phyloP scores from a whole-genome alignment of 2,888 invertebrate species.

The Halictus ligatus region DNA sequence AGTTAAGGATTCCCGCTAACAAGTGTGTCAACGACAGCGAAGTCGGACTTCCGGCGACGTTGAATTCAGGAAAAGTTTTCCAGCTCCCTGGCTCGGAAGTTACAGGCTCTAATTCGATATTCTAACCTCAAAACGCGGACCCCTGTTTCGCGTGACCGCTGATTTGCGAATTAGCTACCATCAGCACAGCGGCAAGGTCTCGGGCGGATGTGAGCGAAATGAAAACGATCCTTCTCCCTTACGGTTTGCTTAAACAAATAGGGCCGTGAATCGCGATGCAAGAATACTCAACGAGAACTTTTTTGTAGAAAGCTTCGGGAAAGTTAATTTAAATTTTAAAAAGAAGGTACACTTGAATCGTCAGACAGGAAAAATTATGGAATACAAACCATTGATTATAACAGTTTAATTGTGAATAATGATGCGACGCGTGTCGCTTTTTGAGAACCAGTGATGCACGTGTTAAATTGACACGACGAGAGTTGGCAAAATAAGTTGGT shows the following conservation, averaged over 20 bases:
- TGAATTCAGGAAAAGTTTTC: not conserved
- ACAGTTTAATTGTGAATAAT: not conserved
- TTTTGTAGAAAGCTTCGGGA: no score
- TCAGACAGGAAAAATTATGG: no score
- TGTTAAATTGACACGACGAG: not conserved
- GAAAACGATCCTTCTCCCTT: not conserved
- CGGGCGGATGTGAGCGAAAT: not conserved
- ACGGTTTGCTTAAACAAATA: not conserved
- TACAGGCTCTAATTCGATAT: not conserved
- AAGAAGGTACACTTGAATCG: no score
- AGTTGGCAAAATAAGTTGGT: not conserved
- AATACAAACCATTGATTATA: no score
- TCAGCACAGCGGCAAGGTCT: not conserved
- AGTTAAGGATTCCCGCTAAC: slow-evolving; percentile 1
- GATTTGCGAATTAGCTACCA: not conserved
- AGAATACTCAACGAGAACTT: not conserved
- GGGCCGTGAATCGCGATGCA: not conserved
- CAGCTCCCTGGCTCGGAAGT: not conserved
- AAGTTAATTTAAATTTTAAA: no score
- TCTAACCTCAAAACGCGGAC: not conserved
- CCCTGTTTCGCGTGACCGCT: not conserved
- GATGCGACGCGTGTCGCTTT: not conserved
- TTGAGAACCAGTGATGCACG: not conserved
- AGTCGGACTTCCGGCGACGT: not conserved
- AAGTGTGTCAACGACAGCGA: slow-evolving; percentile 6